A percentile compares a stretch with the other conserved stretches of the same genome.
Conservation (phyloP, 2,797 vertebrate genomes). For the Brachyalestes nurse region DNA sequence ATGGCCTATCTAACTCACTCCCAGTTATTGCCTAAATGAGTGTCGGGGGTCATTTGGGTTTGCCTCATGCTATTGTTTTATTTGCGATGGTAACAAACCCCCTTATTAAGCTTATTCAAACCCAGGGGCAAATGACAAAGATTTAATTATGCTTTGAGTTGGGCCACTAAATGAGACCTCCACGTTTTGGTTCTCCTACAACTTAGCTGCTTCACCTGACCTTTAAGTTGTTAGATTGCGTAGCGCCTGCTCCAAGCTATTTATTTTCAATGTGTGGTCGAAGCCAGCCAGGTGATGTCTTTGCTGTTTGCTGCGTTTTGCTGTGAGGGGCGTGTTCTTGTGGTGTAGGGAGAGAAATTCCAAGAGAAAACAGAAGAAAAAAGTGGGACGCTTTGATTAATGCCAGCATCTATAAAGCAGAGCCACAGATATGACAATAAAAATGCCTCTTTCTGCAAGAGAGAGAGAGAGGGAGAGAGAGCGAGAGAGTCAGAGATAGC, state of each 20-base stretch:
- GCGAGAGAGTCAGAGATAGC: neutral
- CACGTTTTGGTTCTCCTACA: neutral
- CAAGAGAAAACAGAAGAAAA: slow-evolving; percentile 3
- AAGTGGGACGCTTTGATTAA: slow-evolving; percentile 74
- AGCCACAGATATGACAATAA: slow-evolving; percentile 48
- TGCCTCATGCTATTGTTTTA: slow-evolving; percentile 74
- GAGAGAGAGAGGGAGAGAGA: neutral
- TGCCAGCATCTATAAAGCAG: slow-evolving; percentile 59
- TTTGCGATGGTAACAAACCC: slow-evolving; percentile 73
- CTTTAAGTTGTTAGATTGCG: slow-evolving; percentile 34
- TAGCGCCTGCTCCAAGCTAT: slow-evolving; percentile 55
- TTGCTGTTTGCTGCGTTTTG: slow-evolving; percentile 47
- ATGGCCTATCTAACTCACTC: slow-evolving; percentile 72
- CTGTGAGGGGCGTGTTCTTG: slow-evolving; percentile 1
- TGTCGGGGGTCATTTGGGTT: slow-evolving; percentile 69
- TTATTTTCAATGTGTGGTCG: slow-evolving; percentile 52
- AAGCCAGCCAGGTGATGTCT: slow-evolving; percentile 48
- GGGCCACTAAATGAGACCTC: slow-evolving; percentile 26
- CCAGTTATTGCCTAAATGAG: slow-evolving; percentile 78
- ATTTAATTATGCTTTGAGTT: slow-evolving; percentile 61
- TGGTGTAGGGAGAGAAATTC: neutral
- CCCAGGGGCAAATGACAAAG: slow-evolving; percentile 63
- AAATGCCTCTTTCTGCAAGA: slow-evolving; percentile 13
- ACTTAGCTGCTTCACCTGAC: slow-evolving; percentile 41
- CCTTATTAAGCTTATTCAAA: slow-evolving; percentile 69